Evolutionary conservation across 2,888 invertebrate species (phyloP), one percentile per base, ranked within the genome.

Genomic region (Acrobasis repandana): DNA sequence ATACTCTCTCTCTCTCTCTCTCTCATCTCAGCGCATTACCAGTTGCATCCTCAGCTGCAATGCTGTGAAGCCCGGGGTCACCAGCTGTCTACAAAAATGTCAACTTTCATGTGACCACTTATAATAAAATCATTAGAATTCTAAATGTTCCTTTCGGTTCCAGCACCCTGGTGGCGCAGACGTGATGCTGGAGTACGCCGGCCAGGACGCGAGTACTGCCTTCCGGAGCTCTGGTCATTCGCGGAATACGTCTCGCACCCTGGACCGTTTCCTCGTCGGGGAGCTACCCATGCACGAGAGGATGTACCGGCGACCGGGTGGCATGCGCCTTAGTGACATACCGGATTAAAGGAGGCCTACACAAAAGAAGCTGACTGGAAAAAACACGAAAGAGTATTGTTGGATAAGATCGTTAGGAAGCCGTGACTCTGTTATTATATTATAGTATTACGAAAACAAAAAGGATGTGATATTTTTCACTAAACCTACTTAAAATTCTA

Each of bases 121-220:
- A 20, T n/a, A 20, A 3, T 20, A 3, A 20, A 20, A 3, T 2
- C 2, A 20, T 4, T 28, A 28, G 28, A 43, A 56, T 34, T 58
- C 36, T 50, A 50, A 50, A 18, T 9, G 15, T 49, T 38, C 9
- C 43, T 51, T 59, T 59, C 15, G 10, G 43, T 85, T 84, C 6
- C 79, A 96, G 94, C 97, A 98, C 86, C 97, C 97, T 0, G 97
- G 97, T 60, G 97, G 97, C 9, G 93, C 93, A 11, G 97, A 97
- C 66, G 93, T 97, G 16, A 94, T 98, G 71, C 81, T 97, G 71
- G 97, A 98, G 75, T 95, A 96, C 81, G 97, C 97, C 0, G 97
- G 97, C 0, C 93, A 96, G 11, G 97, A 97, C 82, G 97, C 97
- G 0, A 97, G 96, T 33, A 92, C 96, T 1, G 96, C 97, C 0